Evolutionary conservation across 2,888 invertebrate genomes (phyloP).

Genomic region (Caenorhabditis uteleia): DNA sequence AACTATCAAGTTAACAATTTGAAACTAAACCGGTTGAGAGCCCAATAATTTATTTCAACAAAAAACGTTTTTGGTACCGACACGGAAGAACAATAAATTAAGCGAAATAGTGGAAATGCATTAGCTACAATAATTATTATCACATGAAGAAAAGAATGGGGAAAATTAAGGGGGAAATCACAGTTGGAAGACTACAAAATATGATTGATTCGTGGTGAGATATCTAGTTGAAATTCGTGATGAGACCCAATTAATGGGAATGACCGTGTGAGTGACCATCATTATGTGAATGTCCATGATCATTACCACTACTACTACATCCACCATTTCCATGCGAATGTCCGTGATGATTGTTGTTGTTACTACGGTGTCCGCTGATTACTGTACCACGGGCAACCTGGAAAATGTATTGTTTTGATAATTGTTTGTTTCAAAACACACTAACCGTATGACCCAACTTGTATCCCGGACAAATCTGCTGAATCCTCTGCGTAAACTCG

Average conservation of each 20-base stretch:
- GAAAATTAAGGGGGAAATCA: no score
- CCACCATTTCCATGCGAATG: slow-evolving; percentile 23
- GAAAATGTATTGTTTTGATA: not conserved
- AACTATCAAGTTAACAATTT: no score
- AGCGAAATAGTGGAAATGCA: no score
- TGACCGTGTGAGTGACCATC: slow-evolving; percentile 32
- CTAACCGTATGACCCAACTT: slow-evolving; percentile 43
- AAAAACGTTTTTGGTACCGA: no score
- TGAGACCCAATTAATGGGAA: not conserved
- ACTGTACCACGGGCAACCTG: slow-evolving; percentile 36
- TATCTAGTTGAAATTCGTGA: no score
- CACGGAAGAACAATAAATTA: no score
- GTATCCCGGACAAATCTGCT: slow-evolving; percentile 47
- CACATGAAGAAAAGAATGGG: no score
- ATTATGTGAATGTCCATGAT: slow-evolving; percentile 29
- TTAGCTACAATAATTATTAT: no score
- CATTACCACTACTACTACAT: not conserved
- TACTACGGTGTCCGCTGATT: slow-evolving; percentile 9
- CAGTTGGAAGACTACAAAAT: no score
- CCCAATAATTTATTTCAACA: no score
- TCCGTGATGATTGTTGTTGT: slow-evolving; percentile 12
- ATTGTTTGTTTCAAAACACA: not conserved
- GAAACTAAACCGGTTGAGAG: no score
- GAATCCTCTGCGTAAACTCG: slow-evolving; percentile 71
- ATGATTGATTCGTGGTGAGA: no score